Evolutionary conservation across 2,113 vertebrate genomes (phyloP).

Genomic region (Oriolus oriolus): DNA sequence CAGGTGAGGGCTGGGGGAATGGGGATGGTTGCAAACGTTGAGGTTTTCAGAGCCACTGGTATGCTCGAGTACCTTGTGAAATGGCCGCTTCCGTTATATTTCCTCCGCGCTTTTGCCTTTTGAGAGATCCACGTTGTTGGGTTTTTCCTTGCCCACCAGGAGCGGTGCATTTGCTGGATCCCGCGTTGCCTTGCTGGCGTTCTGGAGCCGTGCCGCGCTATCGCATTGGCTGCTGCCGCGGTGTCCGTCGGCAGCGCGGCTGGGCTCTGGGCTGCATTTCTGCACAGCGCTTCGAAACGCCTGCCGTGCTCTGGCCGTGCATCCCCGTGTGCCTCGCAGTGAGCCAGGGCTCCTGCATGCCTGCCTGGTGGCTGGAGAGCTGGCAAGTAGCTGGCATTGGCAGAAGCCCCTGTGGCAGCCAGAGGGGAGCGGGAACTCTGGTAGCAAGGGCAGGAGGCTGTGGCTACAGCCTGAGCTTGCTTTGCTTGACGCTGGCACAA

Average conservation of each 20-base stretch:
- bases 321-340: rapidly evolving
- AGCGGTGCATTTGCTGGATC: background rate
- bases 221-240: rapidly evolving
- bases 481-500: background rate
- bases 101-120: background rate
- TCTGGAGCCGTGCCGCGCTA: rapidly evolving
- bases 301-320: background rate
- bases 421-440: background rate
- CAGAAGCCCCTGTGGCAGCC: background rate
- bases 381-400: background rate
- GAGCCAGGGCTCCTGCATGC: background rate
- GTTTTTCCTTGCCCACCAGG: background rate
- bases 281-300: rapidly evolving
- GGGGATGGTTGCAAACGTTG: background rate
- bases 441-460: background rate
- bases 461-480: background rate
- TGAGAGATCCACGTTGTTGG: background rate
- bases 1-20: background rate
- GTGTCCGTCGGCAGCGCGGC: rapidly evolving
- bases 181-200: background rate
- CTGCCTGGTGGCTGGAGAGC: rapidly evolving
- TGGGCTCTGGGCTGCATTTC: rapidly evolving
- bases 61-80: background rate
- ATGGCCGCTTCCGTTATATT: background rate
- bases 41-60: background rate